Base-by-base conservation (phyloP, 2,888 invertebrate species). In the Leptarthrus brevirostris region DNA sequence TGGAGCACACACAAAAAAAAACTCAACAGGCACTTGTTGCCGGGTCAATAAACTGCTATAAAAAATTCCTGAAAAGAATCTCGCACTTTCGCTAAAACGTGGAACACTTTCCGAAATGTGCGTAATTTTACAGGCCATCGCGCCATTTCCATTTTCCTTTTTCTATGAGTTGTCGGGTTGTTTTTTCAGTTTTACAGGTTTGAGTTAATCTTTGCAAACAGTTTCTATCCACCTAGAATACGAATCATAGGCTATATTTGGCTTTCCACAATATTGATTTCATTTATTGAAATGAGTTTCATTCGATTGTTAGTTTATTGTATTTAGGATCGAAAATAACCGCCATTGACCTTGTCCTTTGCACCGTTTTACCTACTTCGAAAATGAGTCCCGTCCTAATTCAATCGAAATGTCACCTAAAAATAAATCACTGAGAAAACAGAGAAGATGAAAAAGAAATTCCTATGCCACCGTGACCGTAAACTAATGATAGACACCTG, bases 391-490 rank as follows among this genome's bases (percentile, higher is more conserved):
- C 40, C 12, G n/a, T 40, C 40, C 30, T 34, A 34, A 56, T 58
- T 22, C 12, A 36, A 36, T 58, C 36, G 36, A 58, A 58, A 58
- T 58, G 58, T 30, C 58, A 36, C 34, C 58, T 58, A 58, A 36
- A 58, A 58, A 58, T 58, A 58, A 34, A 30, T 16, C 5, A 20
- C 20, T 20, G n/a, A 58, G 58, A 58, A 30, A 36, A 58, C 18
- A 58, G 58, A 58, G 58, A n/a, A n/a, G n/a, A 58, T 58, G 58
- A 36, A 34, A 58, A 58, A 12, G 36, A 58, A 58, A 20, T 36
- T 58, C 58, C 20, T 58, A n/a, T 6, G 36, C 20, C 36, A 20
- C 58, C 20, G 58, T 58, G 58, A 36, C 36, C 12, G 26, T 6
- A 2, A 14, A 56, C 34, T 36, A 58, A 58, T 40, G 34, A 58